A percentile compares a stretch with the other conserved stretches of the same genome.
These are phyloP conservation scores for Masticophis lateralis DNA, from an alignment of 2,797 vertebrate species.

Conservation along the genomic window DNA sequence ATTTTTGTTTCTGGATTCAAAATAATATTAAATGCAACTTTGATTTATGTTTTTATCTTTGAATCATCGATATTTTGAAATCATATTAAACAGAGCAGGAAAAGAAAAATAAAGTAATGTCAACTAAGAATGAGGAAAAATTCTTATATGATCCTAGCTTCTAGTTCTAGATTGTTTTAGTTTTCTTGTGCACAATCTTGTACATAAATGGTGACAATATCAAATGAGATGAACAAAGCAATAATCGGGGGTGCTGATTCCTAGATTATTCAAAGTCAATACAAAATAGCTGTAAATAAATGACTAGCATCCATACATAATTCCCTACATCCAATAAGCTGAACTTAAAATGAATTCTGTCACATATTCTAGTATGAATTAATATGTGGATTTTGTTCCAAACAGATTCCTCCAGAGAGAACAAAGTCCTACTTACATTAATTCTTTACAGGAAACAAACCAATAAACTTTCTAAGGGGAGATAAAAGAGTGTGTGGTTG, in stretches of 20 bases:
- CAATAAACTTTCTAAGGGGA: too few species aligned
- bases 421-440: too few species aligned
- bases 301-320: neutral
- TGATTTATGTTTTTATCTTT: neutral
- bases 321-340: too few species aligned
- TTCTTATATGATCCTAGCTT: too few species aligned
- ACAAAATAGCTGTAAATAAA: neutral
- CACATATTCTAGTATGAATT: too few species aligned
- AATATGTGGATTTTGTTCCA: too few species aligned
- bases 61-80: neutral
- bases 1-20: neutral
- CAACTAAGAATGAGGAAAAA: too few species aligned
- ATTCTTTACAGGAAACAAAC: too few species aligned
- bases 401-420: too few species aligned
- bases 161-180: too few species aligned
- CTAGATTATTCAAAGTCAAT: neutral
- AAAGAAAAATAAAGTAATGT: neutral
- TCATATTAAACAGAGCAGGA: neutral
- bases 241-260: neutral
- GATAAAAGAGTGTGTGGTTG: too few species aligned
- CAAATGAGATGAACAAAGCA: neutral
- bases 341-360: too few species aligned
- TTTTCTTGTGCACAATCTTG: neutral
- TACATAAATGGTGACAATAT: neutral
- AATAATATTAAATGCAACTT: neutral